phyloP scores from a whole-genome alignment of 92 coral and sea anemone species.

The Desmophyllum pertusum region DNA sequence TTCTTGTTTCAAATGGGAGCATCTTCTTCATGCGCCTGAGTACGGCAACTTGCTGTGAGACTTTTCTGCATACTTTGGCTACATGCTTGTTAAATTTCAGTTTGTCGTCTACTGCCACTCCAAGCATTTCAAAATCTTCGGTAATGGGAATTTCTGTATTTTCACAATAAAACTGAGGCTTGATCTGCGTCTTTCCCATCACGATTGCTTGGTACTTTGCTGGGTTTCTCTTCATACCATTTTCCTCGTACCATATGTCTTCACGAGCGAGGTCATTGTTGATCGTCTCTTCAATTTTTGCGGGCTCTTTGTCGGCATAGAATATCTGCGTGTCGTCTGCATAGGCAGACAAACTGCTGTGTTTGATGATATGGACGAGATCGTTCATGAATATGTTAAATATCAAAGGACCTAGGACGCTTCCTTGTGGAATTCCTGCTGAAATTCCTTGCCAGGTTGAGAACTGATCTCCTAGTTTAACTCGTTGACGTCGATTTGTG shows the following conservation, averaged over 20 bases:
- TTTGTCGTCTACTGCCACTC: no score
- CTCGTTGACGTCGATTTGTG: not conserved
- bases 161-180: not conserved
- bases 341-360: conserved; percentile 36
- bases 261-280: conserved; percentile 35
- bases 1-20: no score
- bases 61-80: no score
- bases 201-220: conserved; percentile 18
- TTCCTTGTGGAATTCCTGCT: conserved; percentile 47
- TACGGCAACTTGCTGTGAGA: no score
- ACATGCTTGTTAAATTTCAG: no score
- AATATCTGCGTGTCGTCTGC: conserved; percentile 56
- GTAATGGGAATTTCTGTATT: not conserved
- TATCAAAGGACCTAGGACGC: conserved; percentile 37
- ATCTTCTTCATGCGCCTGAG: no score
- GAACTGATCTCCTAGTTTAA: not conserved
- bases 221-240: conserved; percentile 25
- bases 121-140: no score
- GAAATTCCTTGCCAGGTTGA: conserved; percentile 41
- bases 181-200: not conserved
- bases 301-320: conserved; percentile 16
- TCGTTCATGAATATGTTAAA: conserved; percentile 62
- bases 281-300: conserved; percentile 29
- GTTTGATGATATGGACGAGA: conserved; percentile 27
- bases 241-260: conserved; percentile 55